A percentile compares a stretch with the other conserved stretches of the same genome.
These are phyloP conservation scores for Troilus luridus DNA, from an alignment of 2,888 invertebrate genomes.

Conservation along the genomic window DNA sequence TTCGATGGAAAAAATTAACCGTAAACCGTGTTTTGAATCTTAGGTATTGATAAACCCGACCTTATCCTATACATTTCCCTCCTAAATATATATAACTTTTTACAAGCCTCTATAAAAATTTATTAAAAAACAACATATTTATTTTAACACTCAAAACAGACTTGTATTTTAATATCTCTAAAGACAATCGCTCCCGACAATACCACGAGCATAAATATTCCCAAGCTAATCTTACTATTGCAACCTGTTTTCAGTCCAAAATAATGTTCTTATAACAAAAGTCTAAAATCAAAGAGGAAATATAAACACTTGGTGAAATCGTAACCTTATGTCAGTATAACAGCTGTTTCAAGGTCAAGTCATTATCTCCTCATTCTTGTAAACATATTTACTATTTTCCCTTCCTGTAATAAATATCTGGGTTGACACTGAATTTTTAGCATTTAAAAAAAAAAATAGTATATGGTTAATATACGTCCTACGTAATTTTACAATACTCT, in stretches of 20 bases:
- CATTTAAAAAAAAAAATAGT: not conserved
- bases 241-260: not conserved
- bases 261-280: not conserved
- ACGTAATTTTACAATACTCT: no score
- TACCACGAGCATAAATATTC: not conserved
- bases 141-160: not conserved
- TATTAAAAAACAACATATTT: not conserved
- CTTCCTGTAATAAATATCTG: not conserved
- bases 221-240: not conserved
- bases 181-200: not conserved
- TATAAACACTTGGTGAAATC: constrained; percentile 1
- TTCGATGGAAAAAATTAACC: not conserved
- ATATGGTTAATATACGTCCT: not conserved
- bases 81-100: not conserved
- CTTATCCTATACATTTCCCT: not conserved
- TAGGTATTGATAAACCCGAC: not conserved
- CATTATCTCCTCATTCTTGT: constrained; percentile 15
- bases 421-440: not conserved
- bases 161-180: not conserved
- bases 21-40: not conserved
- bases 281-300: constrained; percentile 5
- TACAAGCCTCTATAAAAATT: not conserved
- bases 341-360: not conserved
- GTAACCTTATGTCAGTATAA: constrained; percentile 17
- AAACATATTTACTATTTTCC: not conserved